These are phyloP conservation scores for Anhinga rufa DNA, from an alignment of 2,113 vertebrate species.

Conservation along the genomic window DNA sequence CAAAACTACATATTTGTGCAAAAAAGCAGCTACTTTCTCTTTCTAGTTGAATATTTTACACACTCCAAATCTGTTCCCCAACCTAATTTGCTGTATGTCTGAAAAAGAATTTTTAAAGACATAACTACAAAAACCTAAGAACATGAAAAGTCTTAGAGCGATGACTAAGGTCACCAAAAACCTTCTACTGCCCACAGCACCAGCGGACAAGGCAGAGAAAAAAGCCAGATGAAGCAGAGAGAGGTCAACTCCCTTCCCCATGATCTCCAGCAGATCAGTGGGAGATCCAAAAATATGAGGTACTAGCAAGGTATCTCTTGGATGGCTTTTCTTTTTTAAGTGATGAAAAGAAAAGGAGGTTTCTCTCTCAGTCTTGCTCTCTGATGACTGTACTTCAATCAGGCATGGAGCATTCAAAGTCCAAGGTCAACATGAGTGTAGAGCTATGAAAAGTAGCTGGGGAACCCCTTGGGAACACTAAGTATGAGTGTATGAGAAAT, in stretches of 20 bases:
- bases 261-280: neutral
- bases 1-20: neutral
- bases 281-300: neutral
- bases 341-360: neutral
- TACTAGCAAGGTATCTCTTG: neutral
- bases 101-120: neutral
- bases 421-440: neutral
- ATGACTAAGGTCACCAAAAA: neutral
- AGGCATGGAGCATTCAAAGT: neutral
- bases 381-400: neutral
- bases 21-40: neutral
- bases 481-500: neutral
- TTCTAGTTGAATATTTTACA: neutral
- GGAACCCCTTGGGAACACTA: slow-evolving; percentile 7
- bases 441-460: slow-evolving; percentile 32
- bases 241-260: neutral
- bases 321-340: neutral
- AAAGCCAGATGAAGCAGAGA: neutral
- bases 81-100: neutral
- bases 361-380: neutral
- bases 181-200: neutral
- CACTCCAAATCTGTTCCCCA: neutral
- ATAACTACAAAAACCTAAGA: neutral
- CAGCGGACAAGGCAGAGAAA: neutral
- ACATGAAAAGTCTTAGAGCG: neutral